A percentile compares a stretch with the other conserved stretches of the same genome.
phyloP scores from a whole-genome alignment of 1,140 invertebrate species.

The Tribolium castaneum region DNA sequence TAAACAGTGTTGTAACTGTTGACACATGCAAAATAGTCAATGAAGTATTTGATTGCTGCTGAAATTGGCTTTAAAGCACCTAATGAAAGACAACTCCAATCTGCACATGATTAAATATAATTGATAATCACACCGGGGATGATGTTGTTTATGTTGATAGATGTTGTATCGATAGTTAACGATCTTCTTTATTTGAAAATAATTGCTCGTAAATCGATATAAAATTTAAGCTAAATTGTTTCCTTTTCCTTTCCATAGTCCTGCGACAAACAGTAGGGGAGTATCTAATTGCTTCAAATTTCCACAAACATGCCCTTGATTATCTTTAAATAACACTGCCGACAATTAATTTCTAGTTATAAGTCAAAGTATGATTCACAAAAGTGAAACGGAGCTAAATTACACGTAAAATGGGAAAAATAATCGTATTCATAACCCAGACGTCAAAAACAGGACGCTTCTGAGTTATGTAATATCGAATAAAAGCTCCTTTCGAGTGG shows the following conservation, averaged over 20 bases:
- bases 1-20: not conserved
- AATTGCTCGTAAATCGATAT: constrained; percentile 39
- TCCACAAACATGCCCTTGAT: constrained; percentile 30
- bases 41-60: not conserved
- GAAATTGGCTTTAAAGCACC: not conserved
- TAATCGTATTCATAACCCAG: constrained; percentile 27
- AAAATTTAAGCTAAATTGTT: constrained; percentile 42
- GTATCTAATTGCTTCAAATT: constrained; percentile 36
- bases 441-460: constrained; percentile 40
- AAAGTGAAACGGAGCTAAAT: constrained; percentile 2
- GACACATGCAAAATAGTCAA: not conserved
- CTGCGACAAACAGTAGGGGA: constrained; percentile 27
- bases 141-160: not conserved
- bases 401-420: constrained; percentile 32
- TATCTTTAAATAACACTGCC: constrained; percentile 6
- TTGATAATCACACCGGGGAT: not conserved
- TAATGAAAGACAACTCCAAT: constrained; percentile 3
- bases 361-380: not conserved
- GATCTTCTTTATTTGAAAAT: constrained; percentile 40
- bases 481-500: constrained; percentile 41
- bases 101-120: not conserved
- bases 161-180: constrained; percentile 35
- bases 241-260: constrained; percentile 40
- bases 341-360: constrained; percentile 5
- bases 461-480: constrained; percentile 41